Evolutionary conservation across 2,888 invertebrate genomes (phyloP).

Genomic region (Xestia ashworthii): DNA sequence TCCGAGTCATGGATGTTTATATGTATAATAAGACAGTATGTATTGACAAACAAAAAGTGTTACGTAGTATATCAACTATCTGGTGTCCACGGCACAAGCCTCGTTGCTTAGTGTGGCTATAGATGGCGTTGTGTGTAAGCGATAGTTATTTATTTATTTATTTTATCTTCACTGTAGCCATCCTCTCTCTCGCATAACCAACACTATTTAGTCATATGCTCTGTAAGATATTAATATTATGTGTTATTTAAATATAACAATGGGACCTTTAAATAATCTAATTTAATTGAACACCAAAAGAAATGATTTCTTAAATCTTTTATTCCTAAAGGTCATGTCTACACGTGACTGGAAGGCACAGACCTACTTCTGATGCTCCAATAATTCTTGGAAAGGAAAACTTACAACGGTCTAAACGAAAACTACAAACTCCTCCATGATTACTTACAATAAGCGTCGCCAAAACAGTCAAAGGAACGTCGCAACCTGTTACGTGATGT

Average conservation of each 20-base stretch:
- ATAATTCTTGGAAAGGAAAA: conserved; percentile 33
- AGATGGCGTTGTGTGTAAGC: no score
- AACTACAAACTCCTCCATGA: conserved; percentile 12
- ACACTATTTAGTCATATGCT: no score
- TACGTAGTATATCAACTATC: no score
- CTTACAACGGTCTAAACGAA: conserved; percentile 30
- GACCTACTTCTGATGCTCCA: conserved; percentile 3
- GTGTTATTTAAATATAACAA: neutral
- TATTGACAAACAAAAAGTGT: no score
- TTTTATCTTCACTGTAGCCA: no score
- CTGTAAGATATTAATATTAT: neutral
- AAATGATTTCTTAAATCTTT: neutral
- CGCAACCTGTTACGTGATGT: conserved; percentile 7
- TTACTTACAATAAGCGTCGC: neutral
- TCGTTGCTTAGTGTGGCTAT: no score
- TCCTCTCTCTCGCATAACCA: no score
- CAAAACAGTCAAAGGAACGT: neutral
- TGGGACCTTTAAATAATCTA: neutral
- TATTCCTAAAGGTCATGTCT: conserved; percentile 7
- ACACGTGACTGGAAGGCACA: conserved; percentile 15
- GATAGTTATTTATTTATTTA: no score
- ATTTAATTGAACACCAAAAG: neutral
- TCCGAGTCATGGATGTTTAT: no score
- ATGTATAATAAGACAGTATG: no score
- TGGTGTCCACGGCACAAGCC: no score